Evolutionary conservation across 1,140 invertebrate species (phyloP), one percentile per base, ranked within the genome.

Genomic region (Calycopis cecrops): DNA sequence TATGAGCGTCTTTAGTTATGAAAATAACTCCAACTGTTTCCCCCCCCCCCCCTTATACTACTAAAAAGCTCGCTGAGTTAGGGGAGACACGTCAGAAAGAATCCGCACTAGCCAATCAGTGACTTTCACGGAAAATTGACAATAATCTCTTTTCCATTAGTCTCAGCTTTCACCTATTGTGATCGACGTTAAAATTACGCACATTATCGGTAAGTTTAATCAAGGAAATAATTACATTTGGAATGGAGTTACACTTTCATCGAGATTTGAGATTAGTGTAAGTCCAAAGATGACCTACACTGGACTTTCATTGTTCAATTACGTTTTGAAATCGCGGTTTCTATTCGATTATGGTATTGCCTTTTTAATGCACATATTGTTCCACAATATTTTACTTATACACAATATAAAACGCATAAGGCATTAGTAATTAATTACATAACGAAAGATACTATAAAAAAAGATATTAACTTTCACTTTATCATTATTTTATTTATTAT

Each of bases 81-180:
- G 49, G 49, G 14, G 16, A 16, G 40, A 57, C 49, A 65, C 71
- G 63, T 65, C 65, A 69, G 69, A 77, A 63, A 66, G 68, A 71
- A 73, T 69, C 66, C 65, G 57, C 55, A 57, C 51, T 55, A 67
- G 59, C 65, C 75, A 82, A 84, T 80, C 73, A 62, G 70, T 71
- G 73, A 74, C 71, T 73, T 83, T 74, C 71, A 65, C 65, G 48
- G 62, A 67, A 62, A 75, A 75, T 75, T 66, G 70, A 73, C 65
- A 63, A 50, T 74, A 69, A 72, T 70, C 64, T 71, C 67, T 69
- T 65, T 75, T 65, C 65, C 59, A 66, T 65, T 61, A 64, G 34
- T 37, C 76, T 74, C 63, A 52, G 62, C 76, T 82, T 79, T 82
- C 75, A 76, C 76, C 69, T 65, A 69, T 78, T 77, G 70, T 73